Evolutionary conservation across 1,140 invertebrate genomes (phyloP), one percentile per base, ranked within the genome.

Genomic region (Pachypsylla venusta): DNA sequence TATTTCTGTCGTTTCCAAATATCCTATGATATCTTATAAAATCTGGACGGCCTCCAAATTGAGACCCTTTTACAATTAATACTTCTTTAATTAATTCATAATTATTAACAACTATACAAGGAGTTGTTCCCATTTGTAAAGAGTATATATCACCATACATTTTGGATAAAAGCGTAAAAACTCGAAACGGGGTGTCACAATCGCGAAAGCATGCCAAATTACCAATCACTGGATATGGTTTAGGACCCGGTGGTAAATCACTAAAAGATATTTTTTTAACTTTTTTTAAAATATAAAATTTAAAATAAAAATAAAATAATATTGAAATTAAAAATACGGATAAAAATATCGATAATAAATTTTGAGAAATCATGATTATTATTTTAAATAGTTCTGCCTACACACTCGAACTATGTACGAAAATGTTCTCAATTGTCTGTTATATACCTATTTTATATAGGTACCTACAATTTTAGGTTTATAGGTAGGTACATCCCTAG

Each of bases 21-120:
- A 87, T 75, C 61, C 78, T 75, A 64, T 85, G 77, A 69, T 81
- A 86, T 30, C 89, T 73, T 26, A 83, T 65, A 69, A 90, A 91
- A 68, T 89, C 80, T 0, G 88, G 87, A 27, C 89, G 73, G 4
- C 85, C 84, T 1, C 84, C 85, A 70, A 93, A 89, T 62, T 81
- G 79, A 58, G 80, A 81, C 30, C 85, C 85, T 69, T 88, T 88
- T 60, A 81, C 78, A 66, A 89, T 82, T 14, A 92, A 75, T 16
- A 91, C 85, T 69, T 89, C 84, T 60, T 81, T 80, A 62, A 91
- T 84, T 13, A 81, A 68, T 2, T 79, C 74, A 64, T 83, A 78
- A 63, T 80, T 85, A 67, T 84, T 89, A 20, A 91, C 81, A 13
- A 93, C 80, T 2, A 90, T 71, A 66, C 85, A 87, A 19, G 79